Evolutionary conservation across 1,140 invertebrate species (phyloP).

Genomic region (Lamellibrachia luymesi): DNA sequence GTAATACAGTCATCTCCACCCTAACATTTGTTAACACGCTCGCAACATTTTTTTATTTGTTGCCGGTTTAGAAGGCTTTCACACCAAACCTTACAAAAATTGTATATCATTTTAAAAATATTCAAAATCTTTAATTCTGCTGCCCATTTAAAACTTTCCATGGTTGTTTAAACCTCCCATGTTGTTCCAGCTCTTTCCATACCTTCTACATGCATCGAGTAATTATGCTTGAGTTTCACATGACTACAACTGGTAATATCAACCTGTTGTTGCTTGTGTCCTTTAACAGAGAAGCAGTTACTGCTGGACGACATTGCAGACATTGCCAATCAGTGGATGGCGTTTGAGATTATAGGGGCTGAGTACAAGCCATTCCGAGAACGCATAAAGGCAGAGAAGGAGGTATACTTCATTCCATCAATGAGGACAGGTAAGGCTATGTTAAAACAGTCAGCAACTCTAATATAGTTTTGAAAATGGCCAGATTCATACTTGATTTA

Average conservation of each 20-base stretch:
- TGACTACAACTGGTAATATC: too few relatives aligned
- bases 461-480: slow-evolving; percentile 8
- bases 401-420: slow-evolving; percentile 42
- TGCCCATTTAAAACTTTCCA: neutral
- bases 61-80: neutral
- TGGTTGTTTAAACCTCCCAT: neutral
- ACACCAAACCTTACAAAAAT: neutral
- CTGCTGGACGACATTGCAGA: slow-evolving; percentile 37
- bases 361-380: slow-evolving; percentile 39
- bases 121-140: neutral
- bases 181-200: neutral
- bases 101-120: neutral
- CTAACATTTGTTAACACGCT: neutral
- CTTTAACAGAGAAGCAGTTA: slow-evolving; percentile 38
- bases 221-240: too few relatives aligned
- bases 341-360: slow-evolving; percentile 35
- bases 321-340: slow-evolving; percentile 32
- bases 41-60: neutral
- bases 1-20: too few relatives aligned
- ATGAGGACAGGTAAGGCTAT: slow-evolving; percentile 31
- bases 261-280: neutral
- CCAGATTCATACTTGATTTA: neutral
- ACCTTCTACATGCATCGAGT: neutral
- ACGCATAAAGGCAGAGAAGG: slow-evolving; percentile 35
- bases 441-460: neutral